Evolutionary conservation across 2,113 vertebrate genomes (phyloP), one percentile per base, ranked within the genome.

Genomic region (Pseudorectes ferrugineus): DNA sequence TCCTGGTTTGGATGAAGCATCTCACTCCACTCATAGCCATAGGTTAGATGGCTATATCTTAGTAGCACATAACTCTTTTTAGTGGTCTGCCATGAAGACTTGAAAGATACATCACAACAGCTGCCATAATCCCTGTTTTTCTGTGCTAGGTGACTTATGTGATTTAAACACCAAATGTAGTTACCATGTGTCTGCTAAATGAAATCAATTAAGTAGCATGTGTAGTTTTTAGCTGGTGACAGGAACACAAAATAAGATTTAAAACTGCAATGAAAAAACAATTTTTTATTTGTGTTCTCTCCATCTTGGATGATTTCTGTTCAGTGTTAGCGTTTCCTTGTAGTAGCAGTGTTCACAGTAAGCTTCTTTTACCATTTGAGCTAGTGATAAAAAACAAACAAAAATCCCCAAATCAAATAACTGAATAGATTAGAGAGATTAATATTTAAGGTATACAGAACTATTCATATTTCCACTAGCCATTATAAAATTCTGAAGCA

Each of bases 361-460:
- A 78, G 2, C 14, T 61, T 73, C 10, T 76, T 81, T 81, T 22
- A 28, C 5, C 3, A 40, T 51, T 80, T 63, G 12, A 38, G 11
- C 1, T 40, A 45, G 6, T 1, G 2, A 21, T 12, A n/a, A 40
- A 57, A 66, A 67, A 43, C 16, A 48, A 68, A 19, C 1, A 2
- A 6, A 62, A 38, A 29, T 28, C 2, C 10, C 23, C 49, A 42
- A 35, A 22, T 3, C 18, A 42, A 63, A 21, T 3, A 42, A 24
- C 9, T 2, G 2, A 67, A 45, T 43, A 42, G 7, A 24, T 76
- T 55, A 51, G 4, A 67, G 16, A 68, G 10, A 76, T 40, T 54
- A 67, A 28, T 76, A 55, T 46, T 92, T n/a, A 71, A 86, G 43
- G 36, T 35, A 26, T 10, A 48, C 19, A 76, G 14, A 28, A 46